A percentile compares a stretch with the other conserved stretches of the same genome.
phyloP scores from a whole-genome alignment of 2,113 vertebrate species.

The Cyrtonyx montezumae region DNA sequence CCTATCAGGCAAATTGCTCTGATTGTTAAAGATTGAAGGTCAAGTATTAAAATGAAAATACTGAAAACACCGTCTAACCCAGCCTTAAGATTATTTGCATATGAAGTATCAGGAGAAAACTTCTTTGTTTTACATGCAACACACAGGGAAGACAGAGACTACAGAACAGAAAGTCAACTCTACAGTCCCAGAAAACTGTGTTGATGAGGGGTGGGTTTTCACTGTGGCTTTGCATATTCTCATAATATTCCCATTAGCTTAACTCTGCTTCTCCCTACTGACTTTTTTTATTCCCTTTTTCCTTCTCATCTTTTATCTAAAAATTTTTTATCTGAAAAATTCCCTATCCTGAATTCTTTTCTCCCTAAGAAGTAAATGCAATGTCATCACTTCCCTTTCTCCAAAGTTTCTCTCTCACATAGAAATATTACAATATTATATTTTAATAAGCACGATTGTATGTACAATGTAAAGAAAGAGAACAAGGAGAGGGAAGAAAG shows the following conservation, averaged over 20 bases:
- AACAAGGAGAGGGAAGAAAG: not conserved
- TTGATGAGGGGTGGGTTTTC: not conserved
- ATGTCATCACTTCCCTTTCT: not conserved
- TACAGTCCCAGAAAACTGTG: not conserved
- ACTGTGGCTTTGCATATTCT: not conserved
- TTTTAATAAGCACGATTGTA: not conserved
- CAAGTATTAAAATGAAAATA: not conserved
- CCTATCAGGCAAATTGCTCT: not conserved
- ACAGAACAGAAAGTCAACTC: not conserved
- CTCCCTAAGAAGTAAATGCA: not conserved
- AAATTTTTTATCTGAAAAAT: constrained; percentile 1
- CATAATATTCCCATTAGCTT: not conserved
- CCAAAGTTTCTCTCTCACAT: not conserved
- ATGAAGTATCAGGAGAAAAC: not conserved
- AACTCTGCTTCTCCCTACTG: not conserved
- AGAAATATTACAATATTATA: not conserved
- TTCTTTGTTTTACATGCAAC: not conserved
- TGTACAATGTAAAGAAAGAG: not conserved
- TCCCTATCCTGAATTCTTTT: not conserved
- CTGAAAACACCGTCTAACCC: not conserved
- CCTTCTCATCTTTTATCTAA: not conserved
- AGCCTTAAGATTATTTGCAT: not conserved
- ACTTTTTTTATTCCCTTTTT: not conserved
- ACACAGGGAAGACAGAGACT: not conserved
- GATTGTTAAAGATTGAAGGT: not conserved